Evolutionary conservation across 2,113 vertebrate genomes (phyloP).

Genomic region (Felis chaus): DNA sequence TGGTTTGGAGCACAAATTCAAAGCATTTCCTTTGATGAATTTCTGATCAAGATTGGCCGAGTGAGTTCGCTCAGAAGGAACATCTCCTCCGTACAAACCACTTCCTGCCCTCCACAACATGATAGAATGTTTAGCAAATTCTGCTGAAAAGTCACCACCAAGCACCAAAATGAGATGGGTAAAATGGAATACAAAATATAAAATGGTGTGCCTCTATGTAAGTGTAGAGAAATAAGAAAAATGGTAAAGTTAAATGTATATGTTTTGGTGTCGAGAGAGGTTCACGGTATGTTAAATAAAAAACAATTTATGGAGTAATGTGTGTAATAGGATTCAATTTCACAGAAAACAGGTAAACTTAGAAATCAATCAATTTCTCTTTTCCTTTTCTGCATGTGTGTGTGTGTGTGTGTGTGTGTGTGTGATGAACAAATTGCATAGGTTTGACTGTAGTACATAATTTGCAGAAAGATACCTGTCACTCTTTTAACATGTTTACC

Average conservation of each 20-base stretch:
- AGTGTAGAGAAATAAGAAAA: not conserved
- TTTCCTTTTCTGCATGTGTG: not conserved
- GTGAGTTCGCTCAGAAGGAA: not conserved
- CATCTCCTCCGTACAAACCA: not conserved
- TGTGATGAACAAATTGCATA: not conserved
- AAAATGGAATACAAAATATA: not conserved
- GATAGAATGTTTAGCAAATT: not conserved
- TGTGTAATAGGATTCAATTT: not conserved
- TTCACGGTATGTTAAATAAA: not conserved
- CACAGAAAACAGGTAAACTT: not conserved
- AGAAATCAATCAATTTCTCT: not conserved
- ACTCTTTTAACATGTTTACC: not conserved
- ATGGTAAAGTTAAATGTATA: not conserved
- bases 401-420: not conserved
- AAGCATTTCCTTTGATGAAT: not conserved
- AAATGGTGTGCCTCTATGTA: not conserved
- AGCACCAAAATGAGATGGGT: not conserved
- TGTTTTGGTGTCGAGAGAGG: not conserved
- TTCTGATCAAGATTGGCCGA: not conserved
- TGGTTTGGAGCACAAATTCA: constrained; percentile 1
- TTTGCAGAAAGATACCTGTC: not conserved
- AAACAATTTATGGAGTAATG: not conserved
- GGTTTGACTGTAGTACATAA: not conserved
- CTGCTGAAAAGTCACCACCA: not conserved
- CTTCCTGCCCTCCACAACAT: not conserved